Base-by-base conservation (phyloP, 2,113 vertebrate genomes). In the Nibea coibor region DNA sequence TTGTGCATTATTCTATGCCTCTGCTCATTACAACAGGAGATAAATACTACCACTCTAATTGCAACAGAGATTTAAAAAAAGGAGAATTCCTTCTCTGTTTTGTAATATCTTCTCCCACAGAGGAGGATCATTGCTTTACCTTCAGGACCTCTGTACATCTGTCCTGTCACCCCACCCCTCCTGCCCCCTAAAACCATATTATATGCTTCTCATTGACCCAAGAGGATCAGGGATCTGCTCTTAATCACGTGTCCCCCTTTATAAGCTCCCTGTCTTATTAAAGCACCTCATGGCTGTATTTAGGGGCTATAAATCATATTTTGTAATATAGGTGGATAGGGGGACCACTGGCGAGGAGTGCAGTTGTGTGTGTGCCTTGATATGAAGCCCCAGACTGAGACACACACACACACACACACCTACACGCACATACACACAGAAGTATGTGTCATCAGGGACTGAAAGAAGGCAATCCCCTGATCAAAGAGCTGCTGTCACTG, bases 231-330 rank as follows among this genome's bases (percentile, higher is more conserved):
- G 69, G 87, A 90, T 93, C 92, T 94, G 92, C 90, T 93, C 90
- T 94, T 93, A 90, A 94, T 95, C 93, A 93, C 80, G 77, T 42
- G 54, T 91, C 87, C 80, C 58, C 92, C 89, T 91, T 94, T 82
- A 92, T 93, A 93, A 92, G 88, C 88, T 89, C 85, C 79, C 73
- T 90, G 87, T 89, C 89, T 93, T 91, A 94, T 93, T 93, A 93
- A 92, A 89, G 81, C 71, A 78, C 82, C 89, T 92, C 83, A 90
- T 71, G 81, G 82, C 58, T 87, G 79, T 72, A 89, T 92, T 93
- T 86, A 87, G 75, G 66, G 76, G 73, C 82, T 84, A 93, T 93
- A 93, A 95, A 94, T 94, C 94, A 94, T 82, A 83, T 83, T 82
- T 89, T 89, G 81, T 91, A 93, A 94, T 94, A 88, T 87, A 89